Percentiles rank a stretch among this genome's conserved stretches.
These are phyloP conservation scores for Drosophila ochracea DNA, from an alignment of 2,888 invertebrate genomes.

Conservation along the genomic window DNA sequence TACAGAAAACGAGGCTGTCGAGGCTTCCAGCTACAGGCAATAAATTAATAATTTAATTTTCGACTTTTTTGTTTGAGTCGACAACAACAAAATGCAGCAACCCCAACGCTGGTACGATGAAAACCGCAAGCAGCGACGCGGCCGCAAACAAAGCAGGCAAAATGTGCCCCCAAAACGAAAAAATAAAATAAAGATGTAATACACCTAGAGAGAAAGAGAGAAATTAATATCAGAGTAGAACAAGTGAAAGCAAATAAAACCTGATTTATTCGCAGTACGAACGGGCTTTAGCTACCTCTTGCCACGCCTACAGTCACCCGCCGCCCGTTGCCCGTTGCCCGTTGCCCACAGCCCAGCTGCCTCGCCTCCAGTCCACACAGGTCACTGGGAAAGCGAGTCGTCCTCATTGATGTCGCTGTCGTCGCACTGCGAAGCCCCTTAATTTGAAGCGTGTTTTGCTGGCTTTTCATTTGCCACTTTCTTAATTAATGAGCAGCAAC, in stretches of 20 bases:
- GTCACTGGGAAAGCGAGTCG: slow-evolving; percentile 42
- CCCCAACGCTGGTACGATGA: slow-evolving; percentile 35
- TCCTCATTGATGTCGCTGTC: slow-evolving; percentile 23
- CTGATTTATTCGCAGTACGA: slow-evolving; percentile 67
- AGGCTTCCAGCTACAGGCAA: slow-evolving; percentile 62
- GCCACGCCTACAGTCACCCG: slow-evolving; percentile 15
- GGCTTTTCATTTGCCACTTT: slow-evolving; percentile 80
- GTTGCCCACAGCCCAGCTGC: background rate
- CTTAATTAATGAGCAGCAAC: slow-evolving; percentile 77
- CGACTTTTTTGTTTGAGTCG: slow-evolving; percentile 75
- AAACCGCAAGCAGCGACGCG: slow-evolving; percentile 59
- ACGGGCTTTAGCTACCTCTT: slow-evolving; percentile 15
- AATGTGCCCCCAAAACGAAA: slow-evolving; percentile 21
- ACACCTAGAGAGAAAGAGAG: slow-evolving; percentile 2
- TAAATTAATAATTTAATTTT: slow-evolving; percentile 83
- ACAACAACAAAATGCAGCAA: slow-evolving; percentile 54
- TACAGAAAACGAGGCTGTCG: slow-evolving; percentile 39
- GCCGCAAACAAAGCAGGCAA: slow-evolving; percentile 54
- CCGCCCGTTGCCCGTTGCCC: too few species aligned
- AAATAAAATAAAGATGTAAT: background rate
- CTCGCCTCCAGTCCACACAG: slow-evolving; percentile 23
- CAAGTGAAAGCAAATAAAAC: slow-evolving; percentile 79
- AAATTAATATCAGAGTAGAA: slow-evolving; percentile 73
- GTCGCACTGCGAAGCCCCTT: slow-evolving; percentile 59
- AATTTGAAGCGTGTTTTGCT: slow-evolving; percentile 73